These are phyloP conservation scores for Clunio marinus DNA, from an alignment of 2,888 invertebrate genomes.

Conservation along the genomic window DNA sequence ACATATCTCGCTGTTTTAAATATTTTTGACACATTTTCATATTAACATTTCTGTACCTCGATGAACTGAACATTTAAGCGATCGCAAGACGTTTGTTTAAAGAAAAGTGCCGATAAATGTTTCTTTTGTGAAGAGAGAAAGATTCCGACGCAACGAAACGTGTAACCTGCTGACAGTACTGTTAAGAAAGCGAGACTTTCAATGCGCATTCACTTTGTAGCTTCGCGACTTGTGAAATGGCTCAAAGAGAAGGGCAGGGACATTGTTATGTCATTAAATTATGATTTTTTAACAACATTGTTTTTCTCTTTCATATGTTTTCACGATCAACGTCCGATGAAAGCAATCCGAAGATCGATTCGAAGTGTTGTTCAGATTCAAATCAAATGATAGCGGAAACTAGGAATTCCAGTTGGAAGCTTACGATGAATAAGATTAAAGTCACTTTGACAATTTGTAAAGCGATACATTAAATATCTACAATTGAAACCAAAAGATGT, in stretches of 20 bases:
- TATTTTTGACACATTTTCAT: constrained; percentile 32
- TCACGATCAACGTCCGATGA: too few relatives aligned
- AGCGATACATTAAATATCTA: not conserved
- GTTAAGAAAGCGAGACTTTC: constrained; percentile 2
- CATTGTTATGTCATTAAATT: constrained; percentile 30
- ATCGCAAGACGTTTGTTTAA: constrained; percentile 3
- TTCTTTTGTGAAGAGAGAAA: constrained; percentile 5
- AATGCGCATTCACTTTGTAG: not conserved
- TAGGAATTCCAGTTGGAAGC: constrained; percentile 10
- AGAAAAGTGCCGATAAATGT: constrained; percentile 8
- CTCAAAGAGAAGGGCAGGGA: constrained; percentile 12
- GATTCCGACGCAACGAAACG: constrained; percentile 11
- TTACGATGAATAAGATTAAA: not conserved
- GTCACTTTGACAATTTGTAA: constrained; percentile 18
- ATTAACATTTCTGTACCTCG: constrained; percentile 21
- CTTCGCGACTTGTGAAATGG: not conserved
- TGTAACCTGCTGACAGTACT: constrained; percentile 35
- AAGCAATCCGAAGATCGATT: not conserved
- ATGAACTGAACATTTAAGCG: constrained; percentile 25
- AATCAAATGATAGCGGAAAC: not conserved
- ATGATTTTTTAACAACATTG: constrained; percentile 7
- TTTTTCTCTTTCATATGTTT: not conserved
- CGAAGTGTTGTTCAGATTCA: not conserved
- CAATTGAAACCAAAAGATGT: not conserved
- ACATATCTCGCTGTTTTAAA: constrained; percentile 19